phyloP scores from a whole-genome alignment of 1,140 invertebrate species.

The Drosophila tropicalis region DNA sequence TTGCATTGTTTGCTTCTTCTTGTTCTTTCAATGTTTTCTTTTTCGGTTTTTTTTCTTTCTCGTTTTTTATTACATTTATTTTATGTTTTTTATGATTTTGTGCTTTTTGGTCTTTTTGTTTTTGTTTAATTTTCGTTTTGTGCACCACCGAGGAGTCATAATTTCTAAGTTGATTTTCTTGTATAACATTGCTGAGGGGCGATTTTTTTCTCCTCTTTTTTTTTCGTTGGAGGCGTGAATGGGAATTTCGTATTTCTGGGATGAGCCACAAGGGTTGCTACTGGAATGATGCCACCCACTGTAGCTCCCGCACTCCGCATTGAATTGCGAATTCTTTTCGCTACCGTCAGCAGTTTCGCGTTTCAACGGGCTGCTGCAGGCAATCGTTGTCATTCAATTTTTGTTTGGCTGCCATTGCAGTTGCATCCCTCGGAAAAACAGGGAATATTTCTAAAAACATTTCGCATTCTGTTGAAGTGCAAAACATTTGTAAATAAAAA shows the following conservation, averaged over 20 bases:
- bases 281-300: neutral
- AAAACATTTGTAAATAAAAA: conserved; percentile 82
- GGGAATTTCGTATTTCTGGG: neutral
- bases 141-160: conserved; percentile 69
- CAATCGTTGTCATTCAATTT: conserved; percentile 10
- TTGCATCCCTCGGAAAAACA: conserved; percentile 13
- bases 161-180: conserved; percentile 81
- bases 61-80: conserved; percentile 74
- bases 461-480: conserved; percentile 55
- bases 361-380: conserved; percentile 10
- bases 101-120: conserved; percentile 55
- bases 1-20: conserved; percentile 76
- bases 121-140: conserved; percentile 68
- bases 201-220: neutral
- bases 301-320: neutral
- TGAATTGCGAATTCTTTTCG: neutral
- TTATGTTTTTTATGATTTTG: conserved; percentile 79
- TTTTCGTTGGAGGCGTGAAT: conserved; percentile 9
- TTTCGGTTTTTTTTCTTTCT: conserved; percentile 12
- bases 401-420: conserved; percentile 10
- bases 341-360: conserved; percentile 1
- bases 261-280: neutral
- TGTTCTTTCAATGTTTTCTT: conserved; percentile 9
- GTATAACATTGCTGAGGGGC: conserved; percentile 32
- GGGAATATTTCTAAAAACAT: conserved; percentile 22